Base-by-base conservation (phyloP, 2,888 invertebrate species). In the Cacoxenus indagator region DNA sequence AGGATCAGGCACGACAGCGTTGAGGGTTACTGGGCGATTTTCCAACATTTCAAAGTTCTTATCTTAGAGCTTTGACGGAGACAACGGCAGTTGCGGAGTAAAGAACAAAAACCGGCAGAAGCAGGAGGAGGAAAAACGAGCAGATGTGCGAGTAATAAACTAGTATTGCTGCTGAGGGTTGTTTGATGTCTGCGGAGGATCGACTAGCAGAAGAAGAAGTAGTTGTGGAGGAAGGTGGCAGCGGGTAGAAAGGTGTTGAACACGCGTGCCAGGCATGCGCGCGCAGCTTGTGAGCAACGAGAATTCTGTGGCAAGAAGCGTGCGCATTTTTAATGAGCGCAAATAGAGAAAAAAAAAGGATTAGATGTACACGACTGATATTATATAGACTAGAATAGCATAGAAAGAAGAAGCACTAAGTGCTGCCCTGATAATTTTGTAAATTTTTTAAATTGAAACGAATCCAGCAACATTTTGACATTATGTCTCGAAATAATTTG, bases 11-110 rank as follows among this genome's bases (percentile, higher is more conserved):
- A 6, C 6, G 17, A 48, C 43, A 51, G 8, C 46, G 64, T 51
- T 65, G 74, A 80, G 80, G 80, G 80, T 78, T 82, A 29, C 68
- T 64, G 27, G 54, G 46, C 48, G 22, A 22, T 48, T 48, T 48
- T 48, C 48, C 48, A 17, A 51, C 17, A 51, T 22, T 37, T 37
- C 8, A 22, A 65, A 22, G 73, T 71, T 75, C 83, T 83, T 81
- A 81, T 81, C 80, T 81, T 83, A 75, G 80, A 80, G 82, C 80
- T 80, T 71, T 64, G 46, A 17, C 51, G 64, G 29, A 26, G 29
- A 37, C 26, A 64, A 11, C 51, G 31, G 17, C n/a, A 29, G 29
- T n/a, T n/a, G n/a, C n/a, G n/a, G n/a, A n/a, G n/a, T n/a, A n/a
- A n/a, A n/a, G n/a, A n/a, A n/a, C n/a, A n/a, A n/a, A n/a, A n/a